These are phyloP conservation scores for Caiman crocodilus DNA, from an alignment of 2,797 vertebrate species.

Conservation along the genomic window DNA sequence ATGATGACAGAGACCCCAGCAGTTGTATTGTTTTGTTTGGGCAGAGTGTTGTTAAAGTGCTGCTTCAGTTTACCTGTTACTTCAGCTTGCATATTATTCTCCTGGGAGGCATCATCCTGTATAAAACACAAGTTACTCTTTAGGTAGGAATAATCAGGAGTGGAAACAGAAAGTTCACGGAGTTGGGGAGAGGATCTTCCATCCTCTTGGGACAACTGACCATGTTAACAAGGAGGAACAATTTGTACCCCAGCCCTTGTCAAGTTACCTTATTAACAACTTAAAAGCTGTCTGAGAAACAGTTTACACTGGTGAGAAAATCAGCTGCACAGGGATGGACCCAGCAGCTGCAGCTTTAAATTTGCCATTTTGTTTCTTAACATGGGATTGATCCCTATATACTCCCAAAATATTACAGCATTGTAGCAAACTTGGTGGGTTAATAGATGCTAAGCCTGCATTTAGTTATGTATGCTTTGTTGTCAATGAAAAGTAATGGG, in stretches of 20 bases:
- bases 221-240: neutral
- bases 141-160: neutral
- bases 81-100: conserved; percentile 95
- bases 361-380: neutral
- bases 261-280: too few species aligned
- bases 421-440: too few species aligned
- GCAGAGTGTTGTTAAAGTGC: conserved; percentile 92
- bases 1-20: conserved; percentile 95
- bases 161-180: neutral
- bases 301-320: neutral
- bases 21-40: conserved; percentile 90
- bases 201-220: neutral
- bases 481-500: neutral
- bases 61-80: conserved; percentile 97
- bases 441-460: too few species aligned
- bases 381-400: too few species aligned
- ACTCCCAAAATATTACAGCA: too few species aligned
- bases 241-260: neutral
- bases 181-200: neutral
- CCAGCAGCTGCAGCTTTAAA: neutral
- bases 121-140: neutral
- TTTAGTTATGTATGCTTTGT: neutral
- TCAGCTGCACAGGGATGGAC: neutral
- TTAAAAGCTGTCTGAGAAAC: neutral
- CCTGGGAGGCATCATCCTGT: conserved; percentile 89